A percentile compares a stretch with the other conserved stretches of the same genome.
phyloP scores from a whole-genome alignment of 2,888 invertebrate species.

The Acrocera orbiculus region DNA sequence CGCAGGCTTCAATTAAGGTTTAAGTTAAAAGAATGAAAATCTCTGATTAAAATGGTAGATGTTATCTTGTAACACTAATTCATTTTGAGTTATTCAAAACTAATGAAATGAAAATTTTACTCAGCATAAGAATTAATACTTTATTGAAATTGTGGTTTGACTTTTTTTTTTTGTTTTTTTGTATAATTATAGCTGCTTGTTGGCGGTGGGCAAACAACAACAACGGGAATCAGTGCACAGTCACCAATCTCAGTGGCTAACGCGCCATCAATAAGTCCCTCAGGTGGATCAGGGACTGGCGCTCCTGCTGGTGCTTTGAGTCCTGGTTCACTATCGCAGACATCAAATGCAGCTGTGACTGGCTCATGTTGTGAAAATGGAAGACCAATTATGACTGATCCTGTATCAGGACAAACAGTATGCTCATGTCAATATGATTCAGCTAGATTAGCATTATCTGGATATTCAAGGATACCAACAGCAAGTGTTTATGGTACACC shows the following conservation, averaged over 20 bases:
- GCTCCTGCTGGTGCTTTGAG: constrained; percentile 24
- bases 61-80: no score
- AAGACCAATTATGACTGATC: constrained; percentile 80
- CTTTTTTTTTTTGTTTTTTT: constrained; percentile 2
- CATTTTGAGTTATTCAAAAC: no score
- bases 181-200: constrained; percentile 12
- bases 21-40: no score
- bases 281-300: constrained; percentile 34
- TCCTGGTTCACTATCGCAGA: constrained; percentile 30
- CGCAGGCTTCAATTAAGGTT: no score
- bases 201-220: constrained; percentile 42
- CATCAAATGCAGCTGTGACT: constrained; percentile 23
- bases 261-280: constrained; percentile 51
- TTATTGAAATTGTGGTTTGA: background rate
- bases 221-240: constrained; percentile 53
- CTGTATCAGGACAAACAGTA: constrained; percentile 80
- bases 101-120: no score
- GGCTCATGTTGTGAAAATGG: constrained; percentile 76
- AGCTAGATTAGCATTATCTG: constrained; percentile 63
- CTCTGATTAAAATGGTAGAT: no score
- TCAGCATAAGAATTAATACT: background rate
- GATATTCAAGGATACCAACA: constrained; percentile 62
- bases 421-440: constrained; percentile 91
- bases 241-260: constrained; percentile 63
- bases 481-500: constrained; percentile 72